These are phyloP conservation scores for Drosophila jambulina DNA, from an alignment of 1,140 invertebrate species.

Conservation along the genomic window DNA sequence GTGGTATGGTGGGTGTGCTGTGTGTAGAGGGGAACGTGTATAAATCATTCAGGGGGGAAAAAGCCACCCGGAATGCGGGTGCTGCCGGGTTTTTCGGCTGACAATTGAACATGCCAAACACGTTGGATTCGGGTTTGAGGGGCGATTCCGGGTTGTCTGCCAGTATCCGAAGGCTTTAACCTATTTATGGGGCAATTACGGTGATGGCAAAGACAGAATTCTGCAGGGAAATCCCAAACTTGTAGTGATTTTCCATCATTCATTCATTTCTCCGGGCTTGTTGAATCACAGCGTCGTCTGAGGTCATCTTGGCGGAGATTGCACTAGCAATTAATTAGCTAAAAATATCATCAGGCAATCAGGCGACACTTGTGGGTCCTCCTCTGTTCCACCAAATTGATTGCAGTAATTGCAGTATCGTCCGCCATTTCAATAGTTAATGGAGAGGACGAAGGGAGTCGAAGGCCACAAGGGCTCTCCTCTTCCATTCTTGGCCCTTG, in stretches of 20 bases:
- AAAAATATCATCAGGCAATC: constrained; percentile 57
- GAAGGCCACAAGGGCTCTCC: background rate
- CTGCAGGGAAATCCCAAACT: constrained; percentile 21
- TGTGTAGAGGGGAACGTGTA: constrained; percentile 42
- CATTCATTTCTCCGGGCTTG: constrained; percentile 2
- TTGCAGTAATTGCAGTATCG: constrained; percentile 40
- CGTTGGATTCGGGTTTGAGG: constrained; percentile 50
- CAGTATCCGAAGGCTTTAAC: constrained; percentile 37
- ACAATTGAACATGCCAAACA: constrained; percentile 75
- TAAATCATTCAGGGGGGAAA: constrained; percentile 61
- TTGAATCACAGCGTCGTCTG: constrained; percentile 6
- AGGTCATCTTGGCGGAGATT: constrained; percentile 22
- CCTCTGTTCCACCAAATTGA: constrained; percentile 28
- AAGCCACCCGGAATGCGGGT: constrained; percentile 42
- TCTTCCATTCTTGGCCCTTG: background rate
- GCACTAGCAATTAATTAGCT: constrained; percentile 46
- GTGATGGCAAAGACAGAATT: constrained; percentile 26
- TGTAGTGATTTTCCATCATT: constrained; percentile 10
- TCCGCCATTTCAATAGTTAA: constrained; percentile 16
- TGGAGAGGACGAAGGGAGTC: background rate
- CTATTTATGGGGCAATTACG: constrained; percentile 56
- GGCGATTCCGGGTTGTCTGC: constrained; percentile 28
- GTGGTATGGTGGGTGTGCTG: background rate
- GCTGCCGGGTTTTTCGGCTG: constrained; percentile 17
- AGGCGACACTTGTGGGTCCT: constrained; percentile 39